Conservation (phyloP, 2,888 invertebrate species). For the Palloptera scutellata region DNA sequence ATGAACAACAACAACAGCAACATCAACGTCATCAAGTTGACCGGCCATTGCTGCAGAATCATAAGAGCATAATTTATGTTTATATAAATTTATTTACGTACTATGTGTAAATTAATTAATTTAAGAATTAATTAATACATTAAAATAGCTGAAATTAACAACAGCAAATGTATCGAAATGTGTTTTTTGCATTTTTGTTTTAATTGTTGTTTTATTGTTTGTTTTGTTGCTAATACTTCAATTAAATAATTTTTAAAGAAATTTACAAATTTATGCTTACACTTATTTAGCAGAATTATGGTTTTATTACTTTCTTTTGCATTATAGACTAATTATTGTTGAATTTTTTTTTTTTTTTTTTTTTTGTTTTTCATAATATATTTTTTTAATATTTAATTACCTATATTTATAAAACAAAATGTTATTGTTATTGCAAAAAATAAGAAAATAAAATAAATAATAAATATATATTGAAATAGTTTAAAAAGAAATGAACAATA, state of each 20-base stretch:
- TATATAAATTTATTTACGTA: too few species aligned
- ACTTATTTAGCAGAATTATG: not conserved
- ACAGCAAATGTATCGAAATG: slow-evolving; percentile 7
- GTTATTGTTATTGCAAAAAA: slow-evolving; percentile 29
- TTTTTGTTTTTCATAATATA: not conserved
- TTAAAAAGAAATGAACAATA: slow-evolving; percentile 49
- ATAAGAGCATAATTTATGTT: too few species aligned
- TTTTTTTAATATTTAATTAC: slow-evolving; percentile 8
- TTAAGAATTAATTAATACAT: slow-evolving; percentile 24
- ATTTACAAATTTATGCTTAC: too few species aligned
- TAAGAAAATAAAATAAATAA: slow-evolving; percentile 32
- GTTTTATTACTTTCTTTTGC: not conserved
- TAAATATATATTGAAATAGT: slow-evolving; percentile 37
- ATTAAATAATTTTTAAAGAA: too few species aligned
- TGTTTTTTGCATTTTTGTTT: slow-evolving; percentile 34
- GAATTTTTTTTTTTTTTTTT: not conserved
- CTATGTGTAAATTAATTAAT: not conserved
- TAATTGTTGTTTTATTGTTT: slow-evolving; percentile 40
- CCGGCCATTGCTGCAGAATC: too few species aligned
- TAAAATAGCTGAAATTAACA: slow-evolving; percentile 28
- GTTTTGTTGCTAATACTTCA: slow-evolving; percentile 19
- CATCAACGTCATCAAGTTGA: too few species aligned
- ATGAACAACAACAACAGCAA: too few species aligned
- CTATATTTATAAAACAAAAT: slow-evolving; percentile 31
- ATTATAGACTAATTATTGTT: too few species aligned